Evolutionary conservation across 2,113 vertebrate genomes (phyloP).

Genomic region (Collichthys lucidus): DNA sequence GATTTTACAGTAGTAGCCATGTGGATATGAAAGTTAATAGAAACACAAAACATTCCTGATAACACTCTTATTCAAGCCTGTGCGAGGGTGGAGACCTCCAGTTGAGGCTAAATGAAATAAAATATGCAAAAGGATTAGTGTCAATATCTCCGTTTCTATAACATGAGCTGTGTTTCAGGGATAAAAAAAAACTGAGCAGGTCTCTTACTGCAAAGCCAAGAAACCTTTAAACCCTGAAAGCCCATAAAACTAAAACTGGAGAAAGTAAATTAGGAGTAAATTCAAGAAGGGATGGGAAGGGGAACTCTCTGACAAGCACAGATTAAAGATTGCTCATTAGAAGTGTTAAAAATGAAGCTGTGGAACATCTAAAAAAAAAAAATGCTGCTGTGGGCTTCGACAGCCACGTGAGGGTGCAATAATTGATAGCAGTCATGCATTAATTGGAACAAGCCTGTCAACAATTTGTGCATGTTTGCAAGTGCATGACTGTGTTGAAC

Average conservation of each 20-base stretch:
- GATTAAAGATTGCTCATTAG: slow-evolving; percentile 10
- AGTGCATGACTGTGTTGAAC: slow-evolving; percentile 20
- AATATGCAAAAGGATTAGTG: slow-evolving; percentile 33
- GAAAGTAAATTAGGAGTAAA: background rate
- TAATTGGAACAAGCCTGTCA: slow-evolving; percentile 31
- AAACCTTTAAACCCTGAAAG: background rate
- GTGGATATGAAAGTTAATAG: no score
- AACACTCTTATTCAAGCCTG: background rate
- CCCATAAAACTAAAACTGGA: background rate
- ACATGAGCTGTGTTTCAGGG: background rate
- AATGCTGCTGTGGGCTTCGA: background rate
- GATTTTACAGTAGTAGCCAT: background rate
- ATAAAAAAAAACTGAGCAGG: slow-evolving; percentile 22
- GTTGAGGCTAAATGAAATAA: slow-evolving; percentile 15
- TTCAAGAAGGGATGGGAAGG: background rate
- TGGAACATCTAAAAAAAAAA: background rate
- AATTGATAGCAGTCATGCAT: slow-evolving; percentile 19
- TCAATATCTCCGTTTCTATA: background rate
- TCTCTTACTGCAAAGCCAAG: background rate
- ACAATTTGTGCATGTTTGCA: slow-evolving; percentile 41
- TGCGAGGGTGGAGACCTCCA: background rate
- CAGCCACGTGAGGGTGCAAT: slow-evolving; percentile 17
- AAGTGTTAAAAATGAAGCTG: slow-evolving; percentile 4
- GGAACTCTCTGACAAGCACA: background rate
- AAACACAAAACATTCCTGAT: background rate